Percentiles rank a stretch among this genome's conserved stretches.
Conservation (phyloP, 2,888 invertebrate genomes). For the Cephus runcator region DNA sequence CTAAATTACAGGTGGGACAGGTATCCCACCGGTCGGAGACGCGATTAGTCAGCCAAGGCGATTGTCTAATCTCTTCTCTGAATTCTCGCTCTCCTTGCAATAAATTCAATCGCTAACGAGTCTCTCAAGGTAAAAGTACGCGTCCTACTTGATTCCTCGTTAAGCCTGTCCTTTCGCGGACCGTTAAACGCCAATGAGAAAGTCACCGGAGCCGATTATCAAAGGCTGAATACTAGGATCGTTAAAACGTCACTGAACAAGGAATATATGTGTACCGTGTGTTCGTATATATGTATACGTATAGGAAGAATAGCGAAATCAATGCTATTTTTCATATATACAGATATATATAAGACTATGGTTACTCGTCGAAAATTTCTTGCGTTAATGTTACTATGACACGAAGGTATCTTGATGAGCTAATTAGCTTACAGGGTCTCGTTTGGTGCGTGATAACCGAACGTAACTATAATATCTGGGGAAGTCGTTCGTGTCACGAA, state of each 20-base stretch:
- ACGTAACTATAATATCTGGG: constrained; percentile 24
- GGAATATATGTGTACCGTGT: background rate
- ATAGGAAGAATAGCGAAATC: background rate
- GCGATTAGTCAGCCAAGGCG: background rate
- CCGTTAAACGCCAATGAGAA: background rate
- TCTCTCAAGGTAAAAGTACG: constrained; percentile 30
- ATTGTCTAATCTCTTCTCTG: background rate
- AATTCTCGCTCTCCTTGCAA: constrained; percentile 16
- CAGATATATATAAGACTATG: background rate
- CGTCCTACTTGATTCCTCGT: constrained; percentile 41
- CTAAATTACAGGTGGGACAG: background rate
- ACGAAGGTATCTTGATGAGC: constrained; percentile 21
- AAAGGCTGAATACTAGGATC: background rate
- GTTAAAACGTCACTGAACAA: background rate
- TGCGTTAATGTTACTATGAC: background rate
- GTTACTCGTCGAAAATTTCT: background rate
- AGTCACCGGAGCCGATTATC: background rate
- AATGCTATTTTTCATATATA: background rate
- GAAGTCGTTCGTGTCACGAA: constrained; percentile 32
- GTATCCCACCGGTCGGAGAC: background rate
- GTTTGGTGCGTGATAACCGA: constrained; percentile 26
- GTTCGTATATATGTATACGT: too few species aligned
- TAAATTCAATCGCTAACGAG: constrained; percentile 43
- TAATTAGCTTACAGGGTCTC: constrained; percentile 29
- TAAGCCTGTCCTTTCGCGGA: constrained; percentile 31